Conservation (phyloP, 2,113 vertebrate species). For the Apteryx owenii region DNA sequence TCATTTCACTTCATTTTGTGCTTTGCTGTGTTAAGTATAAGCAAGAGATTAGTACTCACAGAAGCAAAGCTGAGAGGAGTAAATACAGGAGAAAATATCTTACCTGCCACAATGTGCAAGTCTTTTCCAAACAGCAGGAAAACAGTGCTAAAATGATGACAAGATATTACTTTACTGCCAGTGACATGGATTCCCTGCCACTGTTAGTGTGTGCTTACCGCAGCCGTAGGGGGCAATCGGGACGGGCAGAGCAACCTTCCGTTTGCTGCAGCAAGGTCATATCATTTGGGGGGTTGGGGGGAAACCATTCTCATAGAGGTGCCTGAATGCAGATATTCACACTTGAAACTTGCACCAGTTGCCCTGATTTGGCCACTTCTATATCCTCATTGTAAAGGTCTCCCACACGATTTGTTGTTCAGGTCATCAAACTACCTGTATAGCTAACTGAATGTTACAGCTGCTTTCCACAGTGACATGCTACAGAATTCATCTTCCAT, state of each 20-base stretch:
- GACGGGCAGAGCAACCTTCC: neutral
- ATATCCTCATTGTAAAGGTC: neutral
- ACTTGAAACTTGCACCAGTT: neutral
- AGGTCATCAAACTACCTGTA: neutral
- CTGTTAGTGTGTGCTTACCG: no score
- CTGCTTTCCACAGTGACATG: neutral
- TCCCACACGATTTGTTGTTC: neutral
- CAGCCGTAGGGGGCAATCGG: no score
- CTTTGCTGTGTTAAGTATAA: neutral
- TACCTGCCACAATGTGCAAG: neutral
- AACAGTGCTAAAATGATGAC: neutral
- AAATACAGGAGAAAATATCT: neutral
- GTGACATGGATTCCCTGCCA: no score
- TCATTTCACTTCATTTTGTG: neutral
- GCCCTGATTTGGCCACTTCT: neutral
- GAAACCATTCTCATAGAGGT: neutral
- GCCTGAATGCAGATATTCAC: neutral
- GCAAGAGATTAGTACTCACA: neutral
- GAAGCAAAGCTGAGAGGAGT: neutral
- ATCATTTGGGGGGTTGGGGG: neutral
- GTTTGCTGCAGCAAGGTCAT: neutral
- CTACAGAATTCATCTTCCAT: neutral
- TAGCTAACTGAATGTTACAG: neutral
- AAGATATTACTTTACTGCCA: neutral
- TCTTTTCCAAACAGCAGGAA: neutral